phyloP scores from a whole-genome alignment of 2,888 invertebrate genomes.

The Epirrhoe tristata region DNA sequence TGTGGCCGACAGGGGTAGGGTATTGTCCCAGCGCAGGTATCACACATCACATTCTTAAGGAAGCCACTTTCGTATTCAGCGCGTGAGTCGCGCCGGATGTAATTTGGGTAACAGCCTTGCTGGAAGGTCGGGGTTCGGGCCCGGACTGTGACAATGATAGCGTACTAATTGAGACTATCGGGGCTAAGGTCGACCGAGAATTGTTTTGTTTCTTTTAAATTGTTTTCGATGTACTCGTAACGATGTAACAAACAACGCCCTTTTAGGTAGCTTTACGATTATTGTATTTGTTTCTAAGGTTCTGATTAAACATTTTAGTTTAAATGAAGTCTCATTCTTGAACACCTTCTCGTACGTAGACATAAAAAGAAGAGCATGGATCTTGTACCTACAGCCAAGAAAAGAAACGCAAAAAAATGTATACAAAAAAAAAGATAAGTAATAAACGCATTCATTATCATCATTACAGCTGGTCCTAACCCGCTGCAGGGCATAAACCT shows the following conservation, averaged over 20 bases:
- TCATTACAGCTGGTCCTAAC: no score
- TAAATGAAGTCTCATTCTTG: not conserved
- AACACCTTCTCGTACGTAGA: no score
- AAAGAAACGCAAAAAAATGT: no score
- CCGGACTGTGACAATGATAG: slow-evolving; percentile 25
- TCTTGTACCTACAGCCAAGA: no score
- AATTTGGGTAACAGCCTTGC: slow-evolving; percentile 28
- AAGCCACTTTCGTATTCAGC: slow-evolving; percentile 29
- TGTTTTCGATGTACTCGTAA: no score
- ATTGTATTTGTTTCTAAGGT: not conserved
- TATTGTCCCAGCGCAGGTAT: not conserved
- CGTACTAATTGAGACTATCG: slow-evolving; percentile 25
- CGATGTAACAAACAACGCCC: slow-evolving; percentile 1
- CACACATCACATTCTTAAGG: not conserved
- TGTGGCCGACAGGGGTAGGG: not conserved
- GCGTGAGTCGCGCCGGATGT: slow-evolving; percentile 23
- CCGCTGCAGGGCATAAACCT: no score
- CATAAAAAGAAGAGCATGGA: no score
- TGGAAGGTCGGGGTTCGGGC: slow-evolving; percentile 27
- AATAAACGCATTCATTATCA: no score
- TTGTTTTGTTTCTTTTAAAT: slow-evolving; percentile 12
- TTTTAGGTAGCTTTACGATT: not conserved
- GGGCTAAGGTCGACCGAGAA: slow-evolving; percentile 23
- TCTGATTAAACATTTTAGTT: not conserved
- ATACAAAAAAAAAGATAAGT: no score